These are phyloP conservation scores for Gorsachius goisagi DNA, from an alignment of 2,113 vertebrate genomes.

Conservation along the genomic window DNA sequence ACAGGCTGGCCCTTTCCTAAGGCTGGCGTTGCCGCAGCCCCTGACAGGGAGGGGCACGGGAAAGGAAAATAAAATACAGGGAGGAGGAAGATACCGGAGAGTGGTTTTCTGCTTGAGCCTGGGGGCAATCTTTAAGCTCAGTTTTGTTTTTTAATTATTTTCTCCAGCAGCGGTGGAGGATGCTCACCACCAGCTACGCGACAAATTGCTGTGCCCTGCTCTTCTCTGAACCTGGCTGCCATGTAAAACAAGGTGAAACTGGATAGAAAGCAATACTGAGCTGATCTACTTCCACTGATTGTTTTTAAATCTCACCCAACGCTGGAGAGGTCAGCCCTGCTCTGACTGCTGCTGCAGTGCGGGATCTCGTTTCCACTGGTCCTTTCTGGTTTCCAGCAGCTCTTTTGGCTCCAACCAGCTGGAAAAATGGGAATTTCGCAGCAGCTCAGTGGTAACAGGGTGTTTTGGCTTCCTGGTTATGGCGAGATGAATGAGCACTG, in stretches of 20 bases:
- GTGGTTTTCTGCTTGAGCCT: background rate
- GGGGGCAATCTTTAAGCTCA: background rate
- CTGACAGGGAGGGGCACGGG: background rate
- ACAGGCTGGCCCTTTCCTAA: background rate
- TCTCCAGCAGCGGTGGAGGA: background rate
- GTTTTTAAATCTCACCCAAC: background rate
- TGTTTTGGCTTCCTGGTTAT: background rate
- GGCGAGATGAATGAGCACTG: rapidly evolving
- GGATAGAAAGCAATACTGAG: background rate
- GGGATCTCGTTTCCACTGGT: background rate
- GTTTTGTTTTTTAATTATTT: background rate
- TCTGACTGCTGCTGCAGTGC: background rate
- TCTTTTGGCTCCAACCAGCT: background rate
- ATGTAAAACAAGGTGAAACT: background rate
- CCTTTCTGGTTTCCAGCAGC: background rate
- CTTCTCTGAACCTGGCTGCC: background rate
- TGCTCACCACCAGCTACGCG: rapidly evolving
- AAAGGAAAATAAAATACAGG: background rate
- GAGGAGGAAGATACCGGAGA: background rate
- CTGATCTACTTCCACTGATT: background rate
- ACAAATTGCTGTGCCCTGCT: background rate
- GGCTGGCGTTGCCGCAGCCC: background rate
- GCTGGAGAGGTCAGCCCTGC: background rate
- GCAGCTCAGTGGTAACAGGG: background rate
- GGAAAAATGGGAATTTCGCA: background rate